Evolutionary conservation across 2,797 vertebrate species (phyloP).

Genomic region (Psittacula derbiana): DNA sequence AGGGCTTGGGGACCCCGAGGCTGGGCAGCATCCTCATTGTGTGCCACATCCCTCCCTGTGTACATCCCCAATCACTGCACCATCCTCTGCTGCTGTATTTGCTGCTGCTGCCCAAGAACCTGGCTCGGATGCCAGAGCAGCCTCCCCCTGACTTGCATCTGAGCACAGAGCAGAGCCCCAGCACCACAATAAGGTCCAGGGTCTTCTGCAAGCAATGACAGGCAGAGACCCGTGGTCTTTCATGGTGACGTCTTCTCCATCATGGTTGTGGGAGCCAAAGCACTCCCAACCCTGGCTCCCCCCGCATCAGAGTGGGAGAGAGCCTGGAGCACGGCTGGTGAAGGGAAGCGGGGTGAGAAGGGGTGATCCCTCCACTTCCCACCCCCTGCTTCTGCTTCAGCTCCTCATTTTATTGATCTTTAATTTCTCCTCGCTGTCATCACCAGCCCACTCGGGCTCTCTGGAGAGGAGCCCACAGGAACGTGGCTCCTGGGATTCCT

Average conservation of each 20-base stretch:
- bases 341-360: neutral
- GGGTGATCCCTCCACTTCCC: accelerated
- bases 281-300: accelerated
- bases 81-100: neutral
- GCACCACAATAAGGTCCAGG: neutral
- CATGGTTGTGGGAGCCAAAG: accelerated
- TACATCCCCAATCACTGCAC: neutral
- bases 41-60: neutral
- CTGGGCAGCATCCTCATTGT: neutral
- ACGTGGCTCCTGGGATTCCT: neutral
- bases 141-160: neutral
- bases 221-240: neutral
- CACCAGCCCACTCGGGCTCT: neutral
- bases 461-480: neutral
- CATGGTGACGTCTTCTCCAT: neutral
- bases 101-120: neutral
- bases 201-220: neutral
- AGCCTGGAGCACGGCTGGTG: neutral
- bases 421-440: neutral
- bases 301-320: accelerated
- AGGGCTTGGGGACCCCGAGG: accelerated
- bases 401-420: neutral
- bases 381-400: neutral
- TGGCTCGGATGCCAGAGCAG: neutral
- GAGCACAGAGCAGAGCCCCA: neutral